Evolutionary conservation across 2,113 vertebrate species (phyloP), one percentile per base, ranked within the genome.

Genomic region (Phainopepla nitens): DNA sequence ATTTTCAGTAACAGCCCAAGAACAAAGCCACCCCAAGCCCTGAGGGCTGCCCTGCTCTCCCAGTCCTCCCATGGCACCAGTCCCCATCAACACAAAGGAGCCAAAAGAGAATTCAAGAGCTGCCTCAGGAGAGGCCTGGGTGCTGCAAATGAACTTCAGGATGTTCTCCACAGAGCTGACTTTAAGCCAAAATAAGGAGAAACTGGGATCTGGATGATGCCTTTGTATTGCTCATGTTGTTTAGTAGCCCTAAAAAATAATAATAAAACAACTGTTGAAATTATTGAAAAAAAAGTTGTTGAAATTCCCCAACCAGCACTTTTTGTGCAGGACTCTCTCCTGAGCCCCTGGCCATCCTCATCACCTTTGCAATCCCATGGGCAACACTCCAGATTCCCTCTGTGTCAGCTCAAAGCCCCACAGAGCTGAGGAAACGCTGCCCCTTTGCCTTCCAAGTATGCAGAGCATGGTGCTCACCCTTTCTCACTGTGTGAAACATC

Each of bases 361-460:
- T 21, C 66, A 66, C 39, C 44, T 82, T 44, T 50, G 45, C 41
- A 39, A 49, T 0, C 5, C 5, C 14, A 23, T 4, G 5, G 64
- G 15, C 21, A 58, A 21, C 0, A 12, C 29, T 83, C 24, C 8
- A 9, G 3, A 9, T 10, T 4, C 5, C 6, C 21, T 19, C 16
- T n/a, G 35, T 27, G 58, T 6, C 9, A 15, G 39, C 56, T 56
- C 72, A 69, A 25, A 76, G 18, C 50, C 9, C 31, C 56, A 7
- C 21, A 28, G 6, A 50, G 62, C 28, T 56, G 31, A 45, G 16
- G 39, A 53, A 58, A 33, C 22, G 51, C 93, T 66, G 41, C 15
- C 17, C 21, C 51, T 72, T 61, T 42, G 27, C 71, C 24, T 80
- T 68, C 7, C 11, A 16, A 24, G 36, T 2, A 13, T 2, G 31